Percentiles rank a stretch among this genome's conserved stretches.
phyloP scores from a whole-genome alignment of 2,113 vertebrate genomes.

The Tachysurus fulvidraco region DNA sequence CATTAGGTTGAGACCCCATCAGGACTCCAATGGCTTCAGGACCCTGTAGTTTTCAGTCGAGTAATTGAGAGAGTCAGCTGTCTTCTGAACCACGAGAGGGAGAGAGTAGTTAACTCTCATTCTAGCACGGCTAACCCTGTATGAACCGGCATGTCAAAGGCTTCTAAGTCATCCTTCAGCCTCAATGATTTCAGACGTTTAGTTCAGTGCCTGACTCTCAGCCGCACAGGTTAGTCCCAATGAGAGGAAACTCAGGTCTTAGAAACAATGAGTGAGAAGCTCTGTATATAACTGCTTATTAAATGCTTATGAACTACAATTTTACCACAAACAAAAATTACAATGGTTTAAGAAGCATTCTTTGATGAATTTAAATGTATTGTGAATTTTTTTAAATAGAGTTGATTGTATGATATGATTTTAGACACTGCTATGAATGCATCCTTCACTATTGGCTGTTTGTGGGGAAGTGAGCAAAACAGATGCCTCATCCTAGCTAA shows the following conservation, averaged over 20 bases:
- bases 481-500: constrained; percentile 48
- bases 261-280: background rate
- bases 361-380: background rate
- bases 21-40: constrained; percentile 53
- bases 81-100: constrained; percentile 50
- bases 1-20: constrained; percentile 56
- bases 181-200: constrained; percentile 43
- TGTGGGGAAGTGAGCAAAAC: constrained; percentile 56
- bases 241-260: background rate
- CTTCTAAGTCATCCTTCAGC: constrained; percentile 53
- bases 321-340: background rate
- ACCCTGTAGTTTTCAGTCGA: constrained; percentile 28
- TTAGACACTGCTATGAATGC: constrained; percentile 65
- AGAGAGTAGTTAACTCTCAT: constrained; percentile 59
- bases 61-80: constrained; percentile 51
- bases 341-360: background rate
- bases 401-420: background rate
- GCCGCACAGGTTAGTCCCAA: constrained; percentile 55
- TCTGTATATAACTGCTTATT: too few species aligned
- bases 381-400: background rate
- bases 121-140: constrained; percentile 57
- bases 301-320: background rate
- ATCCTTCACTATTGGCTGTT: constrained; percentile 61
- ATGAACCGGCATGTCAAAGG: constrained; percentile 51
- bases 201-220: constrained; percentile 49